These are phyloP conservation scores for Hylaeus volcanicus DNA, from an alignment of 1,140 invertebrate species.

Conservation along the genomic window DNA sequence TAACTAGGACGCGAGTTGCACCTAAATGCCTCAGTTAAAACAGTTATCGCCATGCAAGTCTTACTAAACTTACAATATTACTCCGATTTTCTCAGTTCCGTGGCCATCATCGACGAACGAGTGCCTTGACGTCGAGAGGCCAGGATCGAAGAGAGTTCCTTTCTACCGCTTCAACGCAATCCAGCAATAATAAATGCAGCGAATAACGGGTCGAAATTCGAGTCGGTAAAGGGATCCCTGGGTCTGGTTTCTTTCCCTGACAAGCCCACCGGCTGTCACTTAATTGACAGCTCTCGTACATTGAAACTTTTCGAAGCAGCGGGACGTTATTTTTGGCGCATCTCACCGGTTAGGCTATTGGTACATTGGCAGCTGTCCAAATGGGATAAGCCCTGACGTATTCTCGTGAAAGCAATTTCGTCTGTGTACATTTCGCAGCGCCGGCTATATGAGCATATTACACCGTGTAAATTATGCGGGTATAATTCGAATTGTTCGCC, in stretches of 20 bases:
- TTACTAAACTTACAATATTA: too few relatives aligned
- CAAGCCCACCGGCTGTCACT: slow-evolving; percentile 20
- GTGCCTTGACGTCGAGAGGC: too few relatives aligned
- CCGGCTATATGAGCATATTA: not conserved
- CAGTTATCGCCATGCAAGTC: too few relatives aligned
- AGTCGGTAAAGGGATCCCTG: not conserved
- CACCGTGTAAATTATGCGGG: slow-evolving; percentile 34
- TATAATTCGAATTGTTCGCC: slow-evolving; percentile 33
- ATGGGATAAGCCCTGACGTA: slow-evolving; percentile 66
- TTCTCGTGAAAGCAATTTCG: slow-evolving; percentile 50
- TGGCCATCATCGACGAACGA: too few relatives aligned
- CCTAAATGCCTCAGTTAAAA: too few relatives aligned
- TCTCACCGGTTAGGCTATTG: slow-evolving; percentile 62
- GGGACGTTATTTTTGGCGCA: slow-evolving; percentile 65
- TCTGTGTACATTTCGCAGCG: slow-evolving; percentile 18
- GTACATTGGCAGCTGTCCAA: slow-evolving; percentile 65
- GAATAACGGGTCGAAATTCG: not conserved
- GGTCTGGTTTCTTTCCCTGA: not conserved
- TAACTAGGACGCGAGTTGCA: too few relatives aligned
- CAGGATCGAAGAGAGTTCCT: too few relatives aligned
- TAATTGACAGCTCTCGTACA: slow-evolving; percentile 45
- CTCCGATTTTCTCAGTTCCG: too few relatives aligned
- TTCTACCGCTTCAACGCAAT: not conserved
- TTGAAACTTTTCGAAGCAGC: slow-evolving; percentile 56
- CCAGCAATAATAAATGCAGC: not conserved